phyloP scores from a whole-genome alignment of 2,888 invertebrate species.

The Argyresthia goedartella region DNA sequence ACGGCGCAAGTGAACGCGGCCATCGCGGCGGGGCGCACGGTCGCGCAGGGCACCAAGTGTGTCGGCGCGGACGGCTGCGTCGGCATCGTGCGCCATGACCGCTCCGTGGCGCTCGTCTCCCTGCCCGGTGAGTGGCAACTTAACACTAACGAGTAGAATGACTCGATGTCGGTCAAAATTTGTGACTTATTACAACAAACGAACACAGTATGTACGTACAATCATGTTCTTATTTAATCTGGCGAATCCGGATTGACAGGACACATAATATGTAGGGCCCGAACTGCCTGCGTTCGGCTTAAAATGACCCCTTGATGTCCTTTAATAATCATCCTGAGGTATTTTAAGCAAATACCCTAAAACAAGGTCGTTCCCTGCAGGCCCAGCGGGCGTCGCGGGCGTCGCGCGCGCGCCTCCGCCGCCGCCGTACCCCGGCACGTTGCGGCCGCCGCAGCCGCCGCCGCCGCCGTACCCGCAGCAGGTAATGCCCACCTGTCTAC shows the following conservation, averaged over 20 bases:
- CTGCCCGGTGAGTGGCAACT: slow-evolving; percentile 49
- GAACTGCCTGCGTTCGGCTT: too few species aligned
- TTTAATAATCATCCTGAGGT: too few species aligned
- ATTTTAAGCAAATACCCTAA: too few species aligned
- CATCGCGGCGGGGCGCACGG: slow-evolving; percentile 67
- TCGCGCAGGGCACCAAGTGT: slow-evolving; percentile 61
- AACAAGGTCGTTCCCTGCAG: too few species aligned
- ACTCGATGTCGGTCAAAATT: too few species aligned
- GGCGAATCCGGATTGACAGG: too few species aligned
- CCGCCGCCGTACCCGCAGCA: slow-evolving; percentile 66
- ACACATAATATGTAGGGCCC: too few species aligned
- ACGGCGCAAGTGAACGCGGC: slow-evolving; percentile 77
- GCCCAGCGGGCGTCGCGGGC: slow-evolving; percentile 19
- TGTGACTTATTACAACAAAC: too few species aligned
- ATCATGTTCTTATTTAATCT: too few species aligned
- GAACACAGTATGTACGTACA: too few species aligned
- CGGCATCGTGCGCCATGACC: slow-evolving; percentile 76
- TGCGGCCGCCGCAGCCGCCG: slow-evolving; percentile 74
- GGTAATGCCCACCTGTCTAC: slow-evolving; percentile 21
- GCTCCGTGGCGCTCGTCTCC: slow-evolving; percentile 68
- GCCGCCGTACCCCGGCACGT: slow-evolving; percentile 79
- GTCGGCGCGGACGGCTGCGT: slow-evolving; percentile 74
- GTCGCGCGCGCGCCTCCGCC: slow-evolving; percentile 71
- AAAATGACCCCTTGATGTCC: too few species aligned
- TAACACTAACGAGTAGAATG: slow-evolving; percentile 26